Evolutionary conservation across 2,888 invertebrate genomes (phyloP), one percentile per base, ranked within the genome.

Genomic region (Melitaea athalia): DNA sequence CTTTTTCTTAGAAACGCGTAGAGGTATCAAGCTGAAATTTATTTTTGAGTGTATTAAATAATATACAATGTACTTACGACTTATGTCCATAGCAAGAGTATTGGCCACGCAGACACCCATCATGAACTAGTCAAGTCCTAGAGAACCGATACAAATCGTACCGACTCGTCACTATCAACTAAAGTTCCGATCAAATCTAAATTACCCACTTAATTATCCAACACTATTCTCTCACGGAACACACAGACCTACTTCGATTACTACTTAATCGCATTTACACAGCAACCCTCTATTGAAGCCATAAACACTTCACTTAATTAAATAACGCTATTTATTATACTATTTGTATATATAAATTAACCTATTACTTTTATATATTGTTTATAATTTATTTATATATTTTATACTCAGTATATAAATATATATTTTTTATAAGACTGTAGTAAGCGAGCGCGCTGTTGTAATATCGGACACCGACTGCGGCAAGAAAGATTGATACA

Each of bases 11-110:
- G n/a, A n/a, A n/a, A n/a, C n/a, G n/a, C n/a, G n/a, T n/a, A n/a
- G n/a, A n/a, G n/a, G n/a, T n/a, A n/a, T n/a, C n/a, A n/a, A n/a
- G n/a, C n/a, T n/a, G n/a, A n/a, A n/a, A n/a, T n/a, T n/a, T n/a
- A 24, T 24, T 24, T 24, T 24, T 24, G 3, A 3, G 24, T 24
- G 3, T 24, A 24, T 17, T 12, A 24, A 14, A 10, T 7, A 45
- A 42, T n/a, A 52, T 63, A 17, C 15, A 49, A 11, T 63, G 43
- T 79, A 91, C 91, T 91, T 81, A 92, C 92, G 90, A 74, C 85
- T 88, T 67, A 91, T 84, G 74, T 92, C 92, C 92, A 92, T 91
- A 24, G 91, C 91, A 72, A 92, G 77, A 45, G 91, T 91, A 71
- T 81, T 89, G 4, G 88, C 84, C 42, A 91, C 84, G 79, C 84